Evolutionary conservation across 2,113 vertebrate genomes (phyloP).

Genomic region (Hylia prasina): DNA sequence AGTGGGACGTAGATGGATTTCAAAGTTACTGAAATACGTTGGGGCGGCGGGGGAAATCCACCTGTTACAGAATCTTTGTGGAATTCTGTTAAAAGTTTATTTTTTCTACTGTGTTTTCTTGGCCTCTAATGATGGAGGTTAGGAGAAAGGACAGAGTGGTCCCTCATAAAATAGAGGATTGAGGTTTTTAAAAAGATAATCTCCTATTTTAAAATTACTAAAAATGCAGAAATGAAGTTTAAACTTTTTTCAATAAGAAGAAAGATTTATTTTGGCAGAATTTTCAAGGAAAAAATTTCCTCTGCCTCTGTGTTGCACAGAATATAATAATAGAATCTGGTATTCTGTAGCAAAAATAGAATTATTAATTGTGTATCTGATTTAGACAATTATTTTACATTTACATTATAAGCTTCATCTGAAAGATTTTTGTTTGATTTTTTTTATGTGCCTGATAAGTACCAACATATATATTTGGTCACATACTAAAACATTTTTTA

Average conservation of each 20-base stretch:
- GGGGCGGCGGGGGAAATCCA: fast-evolving
- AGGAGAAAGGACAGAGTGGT: background rate
- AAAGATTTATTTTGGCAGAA: background rate
- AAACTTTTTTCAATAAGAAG: background rate
- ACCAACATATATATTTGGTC: background rate
- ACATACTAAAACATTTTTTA: background rate
- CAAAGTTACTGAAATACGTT: background rate
- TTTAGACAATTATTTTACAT: background rate
- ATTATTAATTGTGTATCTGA: background rate
- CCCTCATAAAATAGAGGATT: background rate
- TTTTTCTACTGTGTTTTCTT: background rate
- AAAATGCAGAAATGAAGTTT: background rate
- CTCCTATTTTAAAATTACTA: background rate
- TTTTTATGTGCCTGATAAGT: background rate
- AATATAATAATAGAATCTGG: background rate
- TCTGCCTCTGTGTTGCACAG: background rate
- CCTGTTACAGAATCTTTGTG: background rate
- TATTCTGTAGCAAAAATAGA: background rate
- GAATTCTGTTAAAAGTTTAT: background rate
- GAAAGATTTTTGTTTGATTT: fast-evolving
- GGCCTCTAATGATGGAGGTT: background rate
- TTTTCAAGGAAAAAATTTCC: background rate
- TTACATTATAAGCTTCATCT: background rate
- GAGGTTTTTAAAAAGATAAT: background rate
- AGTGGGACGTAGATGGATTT: background rate